Percentiles rank a stretch among this genome's conserved stretches.
These are phyloP conservation scores for Paradoxurus hermaphroditus DNA, from an alignment of 2,113 vertebrate species.

Conservation along the genomic window DNA sequence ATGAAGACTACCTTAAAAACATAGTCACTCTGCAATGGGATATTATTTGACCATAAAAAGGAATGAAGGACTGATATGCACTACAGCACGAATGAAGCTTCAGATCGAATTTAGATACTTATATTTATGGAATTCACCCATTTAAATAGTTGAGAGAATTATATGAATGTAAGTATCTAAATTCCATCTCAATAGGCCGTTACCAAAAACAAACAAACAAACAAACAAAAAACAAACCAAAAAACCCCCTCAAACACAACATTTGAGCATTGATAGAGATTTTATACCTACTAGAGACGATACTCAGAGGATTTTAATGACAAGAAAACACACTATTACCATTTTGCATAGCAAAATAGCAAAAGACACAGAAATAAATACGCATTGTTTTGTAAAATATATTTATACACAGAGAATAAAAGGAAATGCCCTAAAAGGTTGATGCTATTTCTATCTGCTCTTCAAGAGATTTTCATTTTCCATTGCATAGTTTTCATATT, in stretches of 20 bases:
- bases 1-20: background rate
- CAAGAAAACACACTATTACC: background rate
- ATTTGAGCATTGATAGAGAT: background rate
- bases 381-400: background rate
- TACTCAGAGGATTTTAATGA: background rate
- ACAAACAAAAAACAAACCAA: background rate
- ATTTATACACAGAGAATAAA: background rate
- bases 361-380: background rate
- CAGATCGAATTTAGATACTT: background rate
- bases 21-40: background rate
- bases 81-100: background rate
- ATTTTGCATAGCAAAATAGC: background rate
- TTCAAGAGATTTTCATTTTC: constrained; percentile 40
- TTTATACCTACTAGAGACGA: background rate
- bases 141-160: background rate
- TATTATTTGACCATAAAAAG: background rate
- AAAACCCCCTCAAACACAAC: no score
- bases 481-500: constrained; percentile 40
- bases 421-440: background rate
- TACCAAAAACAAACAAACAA: background rate
- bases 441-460: background rate
- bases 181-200: background rate
- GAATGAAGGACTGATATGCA: background rate
- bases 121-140: background rate
- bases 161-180: background rate